Base-by-base conservation (phyloP, 1,140 invertebrate species). In the Heliconius himera region DNA sequence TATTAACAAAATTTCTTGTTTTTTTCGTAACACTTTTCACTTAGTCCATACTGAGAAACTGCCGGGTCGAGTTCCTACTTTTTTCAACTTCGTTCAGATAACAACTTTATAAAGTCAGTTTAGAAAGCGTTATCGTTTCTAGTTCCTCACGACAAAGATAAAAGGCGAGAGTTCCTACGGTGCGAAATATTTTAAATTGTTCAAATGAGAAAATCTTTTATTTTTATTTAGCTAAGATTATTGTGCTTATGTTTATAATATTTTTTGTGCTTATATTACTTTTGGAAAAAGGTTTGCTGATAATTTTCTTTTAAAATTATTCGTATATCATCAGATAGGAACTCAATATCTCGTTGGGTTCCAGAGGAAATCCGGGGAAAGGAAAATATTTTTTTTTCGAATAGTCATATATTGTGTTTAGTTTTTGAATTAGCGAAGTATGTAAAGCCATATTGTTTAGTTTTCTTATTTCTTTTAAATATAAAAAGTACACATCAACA, bases 121-220 rank as follows among this genome's bases (percentile, higher is more conserved):
- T 90, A 92, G 89, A 91, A 87, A 86, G 89, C 92, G 92, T 94
- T 93, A 92, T 93, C 91, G 91, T 88, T 91, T 88, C 90, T 90
- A 92, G 88, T 93, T 91, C 89, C 87, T 89, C 87, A 85, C 89
- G 81, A 85, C 85, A 86, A 90, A 90, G 86, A 84, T 92, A 90
- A 93, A 91, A 91, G 91, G 92, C 56, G 8, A 26, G 22, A 66
- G 22, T 22, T 26, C 56, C 13, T 29, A 26, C 56, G 11, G 22
- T 16, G 56, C 11, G 56, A 66, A 66, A 66, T 66, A 26, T 66
- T 66, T 66, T 29, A 66, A 29, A 26, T 66, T 29, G 22, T 29
- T 29, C 22, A 66, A 66, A 66, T 66, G 56, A 66, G 56, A 66
- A 26, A 4, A 13, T 66, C 11, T 29, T 20, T 51, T 1, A 51